Percentiles rank a stretch among this genome's conserved stretches.
phyloP scores from a whole-genome alignment of 2,888 invertebrate genomes.

The Glyphotaelius pellucidus region DNA sequence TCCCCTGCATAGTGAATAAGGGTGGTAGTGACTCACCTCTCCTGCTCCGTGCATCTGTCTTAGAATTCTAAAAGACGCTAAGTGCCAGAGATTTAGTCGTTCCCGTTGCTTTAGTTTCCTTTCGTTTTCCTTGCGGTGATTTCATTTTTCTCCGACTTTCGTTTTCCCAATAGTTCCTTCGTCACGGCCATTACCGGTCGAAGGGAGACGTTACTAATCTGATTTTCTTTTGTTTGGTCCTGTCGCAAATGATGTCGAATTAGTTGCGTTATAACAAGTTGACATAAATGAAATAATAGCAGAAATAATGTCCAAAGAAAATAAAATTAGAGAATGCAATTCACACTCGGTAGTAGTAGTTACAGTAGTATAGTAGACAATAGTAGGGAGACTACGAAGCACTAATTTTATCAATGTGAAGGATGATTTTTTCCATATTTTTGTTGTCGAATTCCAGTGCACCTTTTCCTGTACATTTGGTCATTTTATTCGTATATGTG shows the following conservation, averaged over 20 bases:
- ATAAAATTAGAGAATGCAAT: too few species aligned
- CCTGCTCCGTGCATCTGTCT: conserved; percentile 56
- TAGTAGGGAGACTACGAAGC: too few species aligned
- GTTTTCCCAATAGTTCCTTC: conserved; percentile 49
- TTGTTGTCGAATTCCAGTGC: too few species aligned
- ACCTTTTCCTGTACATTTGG: too few species aligned
- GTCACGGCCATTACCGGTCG: conserved; percentile 54
- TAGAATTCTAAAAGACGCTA: conserved; percentile 60
- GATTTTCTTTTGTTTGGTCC: conserved; percentile 23
- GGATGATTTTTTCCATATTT: too few species aligned
- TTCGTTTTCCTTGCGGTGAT: conserved; percentile 51
- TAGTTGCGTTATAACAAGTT: neutral
- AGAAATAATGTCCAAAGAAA: neutral
- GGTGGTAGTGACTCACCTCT: conserved; percentile 50
- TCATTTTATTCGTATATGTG: too few species aligned
- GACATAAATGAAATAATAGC: neutral
- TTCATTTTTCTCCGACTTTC: conserved; percentile 51
- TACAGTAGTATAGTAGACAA: too few species aligned
- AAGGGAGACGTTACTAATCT: conserved; percentile 32
- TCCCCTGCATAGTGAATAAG: neutral
- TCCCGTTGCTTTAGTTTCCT: conserved; percentile 47
- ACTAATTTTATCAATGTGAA: too few species aligned
- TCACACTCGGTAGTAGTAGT: too few species aligned
- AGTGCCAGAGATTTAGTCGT: conserved; percentile 62
- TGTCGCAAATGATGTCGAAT: neutral